Evolutionary conservation across 64 coral and sea anemone species (phyloP).

Genomic region (Anthopleura sola): DNA sequence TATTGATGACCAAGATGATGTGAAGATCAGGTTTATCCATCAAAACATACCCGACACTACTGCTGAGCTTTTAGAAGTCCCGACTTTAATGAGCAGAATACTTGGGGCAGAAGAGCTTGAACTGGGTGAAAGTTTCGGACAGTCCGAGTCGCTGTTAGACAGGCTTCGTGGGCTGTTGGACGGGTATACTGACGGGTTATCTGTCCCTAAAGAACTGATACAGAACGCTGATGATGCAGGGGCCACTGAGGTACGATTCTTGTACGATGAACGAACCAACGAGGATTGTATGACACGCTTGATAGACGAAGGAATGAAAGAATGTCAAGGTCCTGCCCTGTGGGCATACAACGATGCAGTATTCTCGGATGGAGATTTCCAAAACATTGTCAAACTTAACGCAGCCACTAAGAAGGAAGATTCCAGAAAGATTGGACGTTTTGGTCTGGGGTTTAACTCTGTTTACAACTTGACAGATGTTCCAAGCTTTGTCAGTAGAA

Average conservation of each 20-base stretch:
- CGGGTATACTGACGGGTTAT: constrained; percentile 56
- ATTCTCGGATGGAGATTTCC: constrained; percentile 82
- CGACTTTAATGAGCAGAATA: constrained; percentile 70
- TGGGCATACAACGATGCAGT: constrained; percentile 70
- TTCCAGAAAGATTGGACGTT: constrained; percentile 83
- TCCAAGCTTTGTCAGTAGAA: constrained; percentile 70
- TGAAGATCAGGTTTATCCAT: constrained; percentile 63
- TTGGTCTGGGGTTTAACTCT: constrained; percentile 96
- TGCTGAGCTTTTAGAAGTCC: constrained; percentile 61
- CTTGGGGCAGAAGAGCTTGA: constrained; percentile 67
- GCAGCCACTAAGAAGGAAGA: constrained; percentile 71
- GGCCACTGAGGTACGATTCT: constrained; percentile 52
- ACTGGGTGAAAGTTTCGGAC: constrained; percentile 79
- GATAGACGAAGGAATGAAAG: constrained; percentile 54
- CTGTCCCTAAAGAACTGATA: constrained; percentile 57
- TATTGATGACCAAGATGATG: constrained; percentile 42
- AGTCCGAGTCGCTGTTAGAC: constrained; percentile 75
- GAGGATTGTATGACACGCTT: constrained; percentile 40
- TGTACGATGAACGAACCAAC: constrained; percentile 67
- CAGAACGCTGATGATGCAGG: constrained; percentile 60
- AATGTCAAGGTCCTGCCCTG: constrained; percentile 67
- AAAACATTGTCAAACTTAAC: constrained; percentile 78
- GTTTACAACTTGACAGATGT: constrained; percentile 94
- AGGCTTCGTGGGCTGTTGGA: constrained; percentile 49
- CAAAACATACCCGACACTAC: constrained; percentile 53